These are phyloP conservation scores for Lithophane socia DNA, from an alignment of 2,888 invertebrate genomes.

Conservation along the genomic window DNA sequence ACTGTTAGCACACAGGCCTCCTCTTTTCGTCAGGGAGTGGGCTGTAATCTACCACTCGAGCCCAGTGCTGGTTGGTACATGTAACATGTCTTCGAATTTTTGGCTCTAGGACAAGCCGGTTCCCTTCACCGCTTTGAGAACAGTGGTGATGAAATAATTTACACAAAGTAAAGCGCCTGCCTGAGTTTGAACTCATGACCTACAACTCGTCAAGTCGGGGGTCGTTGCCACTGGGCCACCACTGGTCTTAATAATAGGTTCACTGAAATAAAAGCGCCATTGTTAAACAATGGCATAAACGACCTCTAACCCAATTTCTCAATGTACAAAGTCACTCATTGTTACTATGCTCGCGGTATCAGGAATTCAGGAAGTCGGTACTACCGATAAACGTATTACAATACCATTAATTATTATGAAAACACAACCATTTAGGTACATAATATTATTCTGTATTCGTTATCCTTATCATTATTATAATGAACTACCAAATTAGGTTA, in stretches of 20 bases:
- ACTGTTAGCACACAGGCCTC: too few species aligned
- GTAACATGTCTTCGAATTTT: too few species aligned
- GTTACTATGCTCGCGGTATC: slow-evolving; percentile 21
- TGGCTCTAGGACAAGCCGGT: too few species aligned
- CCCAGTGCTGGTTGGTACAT: too few species aligned
- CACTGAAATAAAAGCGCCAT: background rate
- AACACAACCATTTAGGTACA: slow-evolving; percentile 3
- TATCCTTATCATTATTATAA: background rate
- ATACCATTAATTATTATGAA: slow-evolving; percentile 4
- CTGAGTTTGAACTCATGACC: too few species aligned
- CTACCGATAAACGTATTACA: slow-evolving; percentile 10
- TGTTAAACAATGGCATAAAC: background rate
- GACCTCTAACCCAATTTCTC: background rate
- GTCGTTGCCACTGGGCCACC: too few species aligned
- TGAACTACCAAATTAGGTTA: background rate
- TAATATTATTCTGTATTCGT: background rate
- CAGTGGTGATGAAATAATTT: too few species aligned
- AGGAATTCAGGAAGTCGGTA: slow-evolving; percentile 12
- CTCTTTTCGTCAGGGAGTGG: too few species aligned
- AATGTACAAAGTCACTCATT: background rate
- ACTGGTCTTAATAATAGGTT: background rate
- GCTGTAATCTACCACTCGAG: too few species aligned
- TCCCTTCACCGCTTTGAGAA: too few species aligned
- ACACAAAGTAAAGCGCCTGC: too few species aligned
- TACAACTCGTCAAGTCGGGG: too few species aligned